Base-by-base conservation (phyloP, 2,888 invertebrate genomes). In the Frankliniella fusca region DNA sequence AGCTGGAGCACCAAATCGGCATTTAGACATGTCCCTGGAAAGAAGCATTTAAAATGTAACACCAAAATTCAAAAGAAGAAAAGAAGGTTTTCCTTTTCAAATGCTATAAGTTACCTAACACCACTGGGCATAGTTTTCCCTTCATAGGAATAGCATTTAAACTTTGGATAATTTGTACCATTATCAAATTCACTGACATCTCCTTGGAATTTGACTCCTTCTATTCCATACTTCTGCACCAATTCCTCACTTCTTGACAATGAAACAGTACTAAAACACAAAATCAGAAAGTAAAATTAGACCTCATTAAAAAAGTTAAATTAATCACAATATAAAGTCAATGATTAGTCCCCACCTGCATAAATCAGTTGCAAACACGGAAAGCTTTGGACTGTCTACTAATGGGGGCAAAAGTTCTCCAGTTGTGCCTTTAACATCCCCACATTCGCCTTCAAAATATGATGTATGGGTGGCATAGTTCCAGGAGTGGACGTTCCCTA, bases 391-490 rank as follows among this genome's bases (percentile, higher is more conserved):
- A 0, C 91, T 88, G 0, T 89, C 85, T 83, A 92, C 89, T 0
- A 85, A 84, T 8, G 95, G 94, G 38, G 95, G 94, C 91, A 94
- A 95, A 38, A 95, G 88, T 88, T 96, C 96, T 0, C 96, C 96
- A 0, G 93, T 92, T 12, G 93, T 93, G 23, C 96, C 96, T 85
- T 90, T 90, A 8, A 96, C 92, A 65, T 86, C 86, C 3, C 92
- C 93, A 87, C 96, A 96, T 80, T 91, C 89, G 65, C 87, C 89
- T 0, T 88, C 85, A 86, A 93, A 92, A 86, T 89, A 92, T 54
- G 88, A 85, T 0, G 93, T 92, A 27, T 89, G 87, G 81, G 89
- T 88, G 23, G 89, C 89, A 85, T 90, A 89, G 87, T 93, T 93
- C 96, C 96, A 97, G 83, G 90, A 88, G 81, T 92, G 90, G 10